Evolutionary conservation across 2,888 invertebrate species (phyloP).

Genomic region (Osmoderma eremita): DNA sequence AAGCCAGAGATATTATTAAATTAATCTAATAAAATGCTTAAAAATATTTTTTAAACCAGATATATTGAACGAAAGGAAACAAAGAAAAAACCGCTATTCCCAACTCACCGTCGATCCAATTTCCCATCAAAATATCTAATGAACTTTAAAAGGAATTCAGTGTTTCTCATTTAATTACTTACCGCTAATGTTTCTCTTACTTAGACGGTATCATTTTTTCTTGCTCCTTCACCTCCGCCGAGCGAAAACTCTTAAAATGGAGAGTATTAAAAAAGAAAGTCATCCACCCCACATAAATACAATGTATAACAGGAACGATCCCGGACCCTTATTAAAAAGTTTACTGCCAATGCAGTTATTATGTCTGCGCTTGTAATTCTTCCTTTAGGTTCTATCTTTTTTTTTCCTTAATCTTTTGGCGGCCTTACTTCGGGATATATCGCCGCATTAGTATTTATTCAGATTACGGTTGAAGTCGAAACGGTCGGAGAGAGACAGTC

Average conservation of each 20-base stretch:
- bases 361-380: constrained; percentile 41
- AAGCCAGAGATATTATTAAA: no score
- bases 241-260: constrained; percentile 35
- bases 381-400: constrained; percentile 26
- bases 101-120: constrained; percentile 28
- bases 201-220: constrained; percentile 30
- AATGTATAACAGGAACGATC: constrained; percentile 36
- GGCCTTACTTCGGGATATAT: constrained; percentile 27
- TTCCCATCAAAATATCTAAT: constrained; percentile 37
- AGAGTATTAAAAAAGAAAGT: constrained; percentile 33
- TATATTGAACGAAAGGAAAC: background rate
- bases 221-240: constrained; percentile 31
- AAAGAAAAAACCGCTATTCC: constrained; percentile 2
- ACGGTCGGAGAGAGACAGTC: constrained; percentile 25
- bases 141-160: constrained; percentile 43
- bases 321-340: constrained; percentile 42
- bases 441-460: constrained; percentile 39
- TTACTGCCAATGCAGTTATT: constrained; percentile 46
- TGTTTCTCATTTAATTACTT: constrained; percentile 43
- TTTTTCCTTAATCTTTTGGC: constrained; percentile 31
- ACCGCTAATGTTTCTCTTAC: constrained; percentile 35
- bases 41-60: background rate
- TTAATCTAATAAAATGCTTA: background rate
- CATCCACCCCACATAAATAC: constrained; percentile 41
- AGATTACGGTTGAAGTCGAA: constrained; percentile 17